phyloP scores from a whole-genome alignment of 1,140 invertebrate species.

The Melanaphis sacchari region DNA sequence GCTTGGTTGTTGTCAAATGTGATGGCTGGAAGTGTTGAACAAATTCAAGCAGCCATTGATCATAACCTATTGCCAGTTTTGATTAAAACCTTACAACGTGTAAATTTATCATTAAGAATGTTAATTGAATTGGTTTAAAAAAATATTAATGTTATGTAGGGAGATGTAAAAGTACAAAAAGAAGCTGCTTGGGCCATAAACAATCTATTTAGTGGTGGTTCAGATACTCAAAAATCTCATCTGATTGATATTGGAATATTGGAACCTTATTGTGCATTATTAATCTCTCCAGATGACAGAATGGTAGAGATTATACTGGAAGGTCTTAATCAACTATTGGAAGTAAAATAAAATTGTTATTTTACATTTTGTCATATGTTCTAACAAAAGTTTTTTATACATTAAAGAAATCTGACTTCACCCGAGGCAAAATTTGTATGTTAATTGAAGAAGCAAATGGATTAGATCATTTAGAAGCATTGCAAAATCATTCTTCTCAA shows the following conservation, averaged over 20 bases:
- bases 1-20: conserved; percentile 86
- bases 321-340: conserved; percentile 71
- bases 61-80: conserved; percentile 73
- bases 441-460: conserved; percentile 73
- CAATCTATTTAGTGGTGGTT: conserved; percentile 80
- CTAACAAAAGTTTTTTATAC: conserved; percentile 49
- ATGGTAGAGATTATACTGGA: conserved; percentile 72
- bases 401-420: conserved; percentile 66
- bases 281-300: conserved; percentile 68
- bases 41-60: conserved; percentile 80
- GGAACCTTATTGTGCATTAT: conserved; percentile 66
- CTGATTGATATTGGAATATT: conserved; percentile 70
- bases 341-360: conserved; percentile 60
- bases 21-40: conserved; percentile 76
- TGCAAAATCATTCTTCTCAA: conserved; percentile 79
- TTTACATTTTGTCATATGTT: neutral
- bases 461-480: conserved; percentile 77
- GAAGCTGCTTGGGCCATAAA: conserved; percentile 84
- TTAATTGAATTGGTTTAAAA: neutral
- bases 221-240: conserved; percentile 71
- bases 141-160: conserved; percentile 65
- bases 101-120: conserved; percentile 62
- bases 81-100: conserved; percentile 72
- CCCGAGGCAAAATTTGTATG: conserved; percentile 67
- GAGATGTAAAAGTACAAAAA: conserved; percentile 79